These are phyloP conservation scores for Atta colombica DNA, from an alignment of 1,140 invertebrate species.

Conservation along the genomic window DNA sequence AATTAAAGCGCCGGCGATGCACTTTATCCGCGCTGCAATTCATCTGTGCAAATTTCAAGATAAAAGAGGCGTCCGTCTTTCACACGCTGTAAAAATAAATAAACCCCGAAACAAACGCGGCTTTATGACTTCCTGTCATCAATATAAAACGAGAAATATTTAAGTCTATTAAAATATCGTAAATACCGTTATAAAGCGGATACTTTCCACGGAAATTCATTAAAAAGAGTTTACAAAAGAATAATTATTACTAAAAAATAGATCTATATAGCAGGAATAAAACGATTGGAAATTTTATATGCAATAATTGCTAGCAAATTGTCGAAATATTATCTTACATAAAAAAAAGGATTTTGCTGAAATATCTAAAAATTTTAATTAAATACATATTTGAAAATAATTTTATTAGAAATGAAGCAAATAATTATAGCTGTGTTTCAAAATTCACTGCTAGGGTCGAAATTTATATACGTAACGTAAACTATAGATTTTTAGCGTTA, in stretches of 20 bases:
- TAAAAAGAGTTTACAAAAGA: neutral
- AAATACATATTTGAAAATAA: no score
- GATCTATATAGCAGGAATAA: neutral
- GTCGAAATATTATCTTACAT: no score
- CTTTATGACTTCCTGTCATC: slow-evolving; percentile 58
- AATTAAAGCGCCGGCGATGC: slow-evolving; percentile 54
- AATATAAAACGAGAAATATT: slow-evolving; percentile 24
- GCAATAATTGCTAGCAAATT: neutral
- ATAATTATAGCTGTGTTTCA: no score
- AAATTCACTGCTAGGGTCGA: no score
- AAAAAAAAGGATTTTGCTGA: no score
- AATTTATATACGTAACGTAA: no score
- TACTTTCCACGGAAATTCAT: slow-evolving; percentile 15
- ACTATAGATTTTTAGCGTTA: no score
- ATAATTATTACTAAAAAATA: no score
- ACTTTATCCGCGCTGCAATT: slow-evolving; percentile 29
- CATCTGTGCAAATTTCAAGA: slow-evolving; percentile 25
- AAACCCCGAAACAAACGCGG: slow-evolving; percentile 24
- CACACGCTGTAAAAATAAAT: slow-evolving; percentile 40
- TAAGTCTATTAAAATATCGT: slow-evolving; percentile 47
- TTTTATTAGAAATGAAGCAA: no score
- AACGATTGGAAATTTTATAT: neutral
- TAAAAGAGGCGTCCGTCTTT: slow-evolving; percentile 16
- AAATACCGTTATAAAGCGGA: neutral
- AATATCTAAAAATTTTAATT: no score